A percentile compares a stretch with the other conserved stretches of the same genome.
phyloP scores from a whole-genome alignment of 2,888 invertebrate genomes.

The Acanthococcus lagerstroemiae region DNA sequence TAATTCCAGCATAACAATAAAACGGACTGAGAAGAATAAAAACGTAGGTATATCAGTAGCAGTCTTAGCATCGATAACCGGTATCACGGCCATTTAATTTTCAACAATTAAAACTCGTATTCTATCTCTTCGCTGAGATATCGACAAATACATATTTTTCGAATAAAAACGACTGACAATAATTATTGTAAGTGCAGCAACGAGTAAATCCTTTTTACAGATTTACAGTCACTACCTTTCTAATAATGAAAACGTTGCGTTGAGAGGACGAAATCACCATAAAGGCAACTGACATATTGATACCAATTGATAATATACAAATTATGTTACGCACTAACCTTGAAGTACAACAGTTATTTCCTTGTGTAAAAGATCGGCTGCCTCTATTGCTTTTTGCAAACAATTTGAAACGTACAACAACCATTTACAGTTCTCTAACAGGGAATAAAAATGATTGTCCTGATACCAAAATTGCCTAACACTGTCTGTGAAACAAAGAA shows the following conservation, averaged over 20 bases:
- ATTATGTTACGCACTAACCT: too few relatives aligned
- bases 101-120: too few relatives aligned
- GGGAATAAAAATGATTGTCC: slow-evolving; percentile 69
- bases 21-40: background rate
- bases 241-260: too few relatives aligned
- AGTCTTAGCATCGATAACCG: background rate
- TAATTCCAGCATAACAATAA: background rate
- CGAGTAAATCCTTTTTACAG: too few relatives aligned
- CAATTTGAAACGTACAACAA: slow-evolving; percentile 67
- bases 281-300: too few relatives aligned
- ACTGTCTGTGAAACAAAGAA: slow-evolving; percentile 40
- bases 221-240: too few relatives aligned
- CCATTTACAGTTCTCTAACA: slow-evolving; percentile 77
- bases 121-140: too few relatives aligned
- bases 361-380: slow-evolving; percentile 53
- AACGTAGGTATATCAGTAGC: background rate
- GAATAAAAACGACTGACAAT: slow-evolving; percentile 11
- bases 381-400: slow-evolving; percentile 61
- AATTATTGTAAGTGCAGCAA: too few relatives aligned
- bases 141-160: background rate
- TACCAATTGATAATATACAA: too few relatives aligned
- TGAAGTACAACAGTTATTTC: slow-evolving; percentile 73
- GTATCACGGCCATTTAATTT: too few relatives aligned
- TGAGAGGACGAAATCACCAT: too few relatives aligned
- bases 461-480: slow-evolving; percentile 52